Evolutionary conservation across 2,797 vertebrate genomes (phyloP).

Genomic region (Pangasius djambal): DNA sequence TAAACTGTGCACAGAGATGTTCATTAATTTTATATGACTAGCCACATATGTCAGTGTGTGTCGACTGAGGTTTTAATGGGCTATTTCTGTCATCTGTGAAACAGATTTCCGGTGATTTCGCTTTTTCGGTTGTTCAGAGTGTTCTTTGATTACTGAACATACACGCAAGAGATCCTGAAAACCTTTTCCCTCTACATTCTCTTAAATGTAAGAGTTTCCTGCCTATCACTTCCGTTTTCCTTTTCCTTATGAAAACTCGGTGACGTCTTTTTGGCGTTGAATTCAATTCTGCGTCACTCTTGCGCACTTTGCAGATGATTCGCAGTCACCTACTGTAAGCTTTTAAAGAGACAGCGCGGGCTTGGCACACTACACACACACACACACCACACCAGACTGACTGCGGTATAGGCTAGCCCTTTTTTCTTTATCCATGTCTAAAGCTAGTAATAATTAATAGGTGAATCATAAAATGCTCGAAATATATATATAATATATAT

Average conservation of each 20-base stretch:
- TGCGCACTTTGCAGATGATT: constrained; percentile 82
- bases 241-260: constrained; percentile 57
- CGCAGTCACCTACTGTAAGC: constrained; percentile 77
- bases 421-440: not conserved
- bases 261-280: constrained; percentile 74
- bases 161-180: constrained; percentile 12
- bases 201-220: constrained; percentile 40
- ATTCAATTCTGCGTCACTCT: constrained; percentile 80
- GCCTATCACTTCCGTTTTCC: constrained; percentile 65
- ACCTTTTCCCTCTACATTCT: not conserved
- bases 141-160: constrained; percentile 10
- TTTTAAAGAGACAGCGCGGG: constrained; percentile 68
- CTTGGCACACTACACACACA: constrained; percentile 4
- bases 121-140: not conserved
- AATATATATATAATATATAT: not conserved
- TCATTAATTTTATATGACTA: not conserved
- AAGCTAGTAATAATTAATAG: not conserved
- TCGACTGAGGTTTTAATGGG: constrained; percentile 21
- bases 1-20: not conserved
- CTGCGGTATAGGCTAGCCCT: constrained; percentile 62
- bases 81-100: constrained; percentile 59
- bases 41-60: not conserved
- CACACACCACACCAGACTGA: not conserved
- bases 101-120: constrained; percentile 69
- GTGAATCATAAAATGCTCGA: not conserved